phyloP scores from a whole-genome alignment of 2,113 vertebrate species.

The Esox niger region DNA sequence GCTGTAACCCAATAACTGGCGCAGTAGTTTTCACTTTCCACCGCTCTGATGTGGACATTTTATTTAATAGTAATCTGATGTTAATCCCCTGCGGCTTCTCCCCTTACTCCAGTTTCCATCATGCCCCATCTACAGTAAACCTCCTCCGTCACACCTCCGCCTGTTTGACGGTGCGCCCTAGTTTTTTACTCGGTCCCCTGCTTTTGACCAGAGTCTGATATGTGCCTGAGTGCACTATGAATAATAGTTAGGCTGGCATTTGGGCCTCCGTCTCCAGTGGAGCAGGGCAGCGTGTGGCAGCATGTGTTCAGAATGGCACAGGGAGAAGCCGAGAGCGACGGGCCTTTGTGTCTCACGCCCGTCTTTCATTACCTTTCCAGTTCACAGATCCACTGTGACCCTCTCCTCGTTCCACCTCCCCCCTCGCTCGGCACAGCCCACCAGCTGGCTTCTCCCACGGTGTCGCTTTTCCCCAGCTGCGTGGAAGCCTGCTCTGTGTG shows the following conservation, averaged over 20 bases:
- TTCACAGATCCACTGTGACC: slow-evolving; percentile 44
- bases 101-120: slow-evolving; percentile 66
- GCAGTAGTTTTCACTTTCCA: background rate
- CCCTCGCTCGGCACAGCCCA: slow-evolving; percentile 27
- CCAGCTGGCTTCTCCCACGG: slow-evolving; percentile 63
- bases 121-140: no score
- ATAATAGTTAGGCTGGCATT: no score
- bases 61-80: no score
- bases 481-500: slow-evolving; percentile 16
- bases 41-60: no score
- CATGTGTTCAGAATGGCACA: slow-evolving; percentile 56
- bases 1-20: background rate
- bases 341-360: slow-evolving; percentile 43
- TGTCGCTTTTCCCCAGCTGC: slow-evolving; percentile 67
- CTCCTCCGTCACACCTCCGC: slow-evolving; percentile 30
- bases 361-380: slow-evolving; percentile 75
- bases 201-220: no score
- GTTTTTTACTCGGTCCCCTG: no score
- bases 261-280: slow-evolving; percentile 37
- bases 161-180: no score
- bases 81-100: slow-evolving; percentile 47
- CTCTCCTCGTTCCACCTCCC: slow-evolving; percentile 2
- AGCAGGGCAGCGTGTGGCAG: slow-evolving; percentile 49
- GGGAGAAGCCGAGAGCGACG: slow-evolving; percentile 42
- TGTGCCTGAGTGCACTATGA: no score